Percentiles rank a stretch among this genome's conserved stretches.
These are phyloP conservation scores for Pteria penguin DNA, from an alignment of 2,888 invertebrate genomes.

Conservation along the genomic window DNA sequence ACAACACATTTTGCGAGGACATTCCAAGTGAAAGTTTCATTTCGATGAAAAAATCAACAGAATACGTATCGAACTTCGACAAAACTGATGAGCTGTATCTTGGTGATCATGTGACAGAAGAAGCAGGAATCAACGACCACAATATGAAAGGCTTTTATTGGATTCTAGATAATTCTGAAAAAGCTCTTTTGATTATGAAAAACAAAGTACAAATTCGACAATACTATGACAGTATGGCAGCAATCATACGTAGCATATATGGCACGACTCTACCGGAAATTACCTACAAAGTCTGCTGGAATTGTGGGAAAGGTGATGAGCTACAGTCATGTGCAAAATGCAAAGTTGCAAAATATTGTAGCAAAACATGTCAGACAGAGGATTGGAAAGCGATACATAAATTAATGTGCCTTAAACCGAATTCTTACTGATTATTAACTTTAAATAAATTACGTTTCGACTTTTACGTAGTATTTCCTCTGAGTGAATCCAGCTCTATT, in stretches of 20 bases:
- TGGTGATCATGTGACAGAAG: constrained; percentile 2
- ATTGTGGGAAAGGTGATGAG: background rate
- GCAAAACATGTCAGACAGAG: constrained; percentile 11
- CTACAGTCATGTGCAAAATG: constrained; percentile 1
- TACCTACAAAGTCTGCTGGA: background rate
- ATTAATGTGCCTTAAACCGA: background rate
- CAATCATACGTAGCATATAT: background rate
- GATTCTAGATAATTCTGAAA: constrained; percentile 4
- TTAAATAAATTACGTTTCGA: too few species aligned
- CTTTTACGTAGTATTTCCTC: too few species aligned
- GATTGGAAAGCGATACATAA: constrained; percentile 9
- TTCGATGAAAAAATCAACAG: background rate
- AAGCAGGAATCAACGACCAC: background rate
- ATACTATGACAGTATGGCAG: background rate
- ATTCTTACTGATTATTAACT: constrained; percentile 2
- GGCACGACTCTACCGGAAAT: background rate
- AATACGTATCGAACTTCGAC: background rate
- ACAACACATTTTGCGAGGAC: constrained; percentile 12
- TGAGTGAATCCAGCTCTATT: too few species aligned
- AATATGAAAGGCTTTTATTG: constrained; percentile 4
- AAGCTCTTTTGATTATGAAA: background rate
- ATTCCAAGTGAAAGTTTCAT: background rate
- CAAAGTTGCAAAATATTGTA: constrained; percentile 21
- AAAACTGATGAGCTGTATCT: background rate
- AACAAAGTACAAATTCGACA: constrained; percentile 11